Base-by-base conservation (phyloP, 2,888 invertebrate genomes). In the Philopedon plagiatum region DNA sequence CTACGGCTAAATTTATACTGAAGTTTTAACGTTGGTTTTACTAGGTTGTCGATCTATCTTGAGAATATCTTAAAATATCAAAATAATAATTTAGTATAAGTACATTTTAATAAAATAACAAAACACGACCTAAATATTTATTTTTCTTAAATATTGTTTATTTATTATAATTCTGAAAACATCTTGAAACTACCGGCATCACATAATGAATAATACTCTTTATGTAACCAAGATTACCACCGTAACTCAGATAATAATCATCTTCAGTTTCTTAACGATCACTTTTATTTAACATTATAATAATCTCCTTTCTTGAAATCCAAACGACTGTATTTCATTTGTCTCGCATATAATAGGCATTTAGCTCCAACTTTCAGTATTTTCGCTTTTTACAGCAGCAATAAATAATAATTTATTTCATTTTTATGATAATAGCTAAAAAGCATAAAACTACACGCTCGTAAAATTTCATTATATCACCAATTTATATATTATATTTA, bases 211-310 rank as follows among this genome's bases (percentile, higher is more conserved):
- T 41, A 49, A 49, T 26, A 23, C 5, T 26, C 1, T 26, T 49
- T 49, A 49, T 26, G 26, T 26, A 49, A 49, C 49, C 0, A 7
- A 49, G 13, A 26, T 26, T 4, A 26, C 26, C 7, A 26, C 13
- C 1, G n/a, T 26, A 49, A 49, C 7, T 4, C 2, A 26, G n/a
- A 49, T 26, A 13, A 49, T 46, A 46, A 46, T 26, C 23, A 26
- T 49, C 49, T 49, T 7, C 26, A 26, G 49, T 13, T 49, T 49
- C 13, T 49, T 49, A 49, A 49, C 13, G 49, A 49, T 13, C 26
- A 49, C 49, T 49, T 49, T 49, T 26, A 13, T 49, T 49, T 49
- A 26, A 26, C 49, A 26, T 49, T 49, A n/a, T n/a, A n/a, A n/a
- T 23, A 46, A 21, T 21, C 21, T 46, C 4, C 21, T 46, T 39